phyloP scores from a whole-genome alignment of 2,797 vertebrate genomes.

The Falco cherrug region DNA sequence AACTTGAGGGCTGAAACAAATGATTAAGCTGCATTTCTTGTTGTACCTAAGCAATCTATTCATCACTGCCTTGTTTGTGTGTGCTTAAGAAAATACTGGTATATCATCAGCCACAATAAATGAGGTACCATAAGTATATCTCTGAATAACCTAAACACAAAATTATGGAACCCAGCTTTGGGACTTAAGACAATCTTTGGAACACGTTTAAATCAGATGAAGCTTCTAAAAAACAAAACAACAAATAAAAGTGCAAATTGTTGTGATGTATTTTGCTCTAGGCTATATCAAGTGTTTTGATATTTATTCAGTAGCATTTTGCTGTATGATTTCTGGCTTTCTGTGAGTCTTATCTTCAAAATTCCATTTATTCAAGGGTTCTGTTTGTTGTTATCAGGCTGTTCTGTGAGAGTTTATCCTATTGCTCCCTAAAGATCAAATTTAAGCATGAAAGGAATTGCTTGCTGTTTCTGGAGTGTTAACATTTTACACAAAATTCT shows the following conservation, averaged over 20 bases:
- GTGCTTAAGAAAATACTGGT: not conserved
- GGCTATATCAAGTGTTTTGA: not conserved
- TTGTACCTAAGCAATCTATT: not conserved
- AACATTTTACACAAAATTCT: slow-evolving; percentile 4
- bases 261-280: not conserved
- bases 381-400: slow-evolving; percentile 47
- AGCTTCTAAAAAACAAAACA: not conserved
- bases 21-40: not conserved
- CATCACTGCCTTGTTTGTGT: slow-evolving; percentile 14
- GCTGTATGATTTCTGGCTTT: slow-evolving; percentile 3
- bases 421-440: slow-evolving; percentile 45
- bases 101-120: not conserved
- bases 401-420: slow-evolving; percentile 34
- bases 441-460: slow-evolving; percentile 39
- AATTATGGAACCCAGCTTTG: not conserved
- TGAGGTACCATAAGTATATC: not conserved
- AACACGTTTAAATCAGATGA: not conserved
- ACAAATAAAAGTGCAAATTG: not conserved
- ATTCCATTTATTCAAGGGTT: slow-evolving; percentile 50
- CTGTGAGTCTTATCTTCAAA: slow-evolving; percentile 42
- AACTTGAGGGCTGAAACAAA: not conserved
- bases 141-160: not conserved
- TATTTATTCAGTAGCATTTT: slow-evolving; percentile 27
- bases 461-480: slow-evolving; percentile 8
- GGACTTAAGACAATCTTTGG: not conserved